Conservation (phyloP, 2,113 vertebrate species). For the Salvelinus fontinalis region DNA sequence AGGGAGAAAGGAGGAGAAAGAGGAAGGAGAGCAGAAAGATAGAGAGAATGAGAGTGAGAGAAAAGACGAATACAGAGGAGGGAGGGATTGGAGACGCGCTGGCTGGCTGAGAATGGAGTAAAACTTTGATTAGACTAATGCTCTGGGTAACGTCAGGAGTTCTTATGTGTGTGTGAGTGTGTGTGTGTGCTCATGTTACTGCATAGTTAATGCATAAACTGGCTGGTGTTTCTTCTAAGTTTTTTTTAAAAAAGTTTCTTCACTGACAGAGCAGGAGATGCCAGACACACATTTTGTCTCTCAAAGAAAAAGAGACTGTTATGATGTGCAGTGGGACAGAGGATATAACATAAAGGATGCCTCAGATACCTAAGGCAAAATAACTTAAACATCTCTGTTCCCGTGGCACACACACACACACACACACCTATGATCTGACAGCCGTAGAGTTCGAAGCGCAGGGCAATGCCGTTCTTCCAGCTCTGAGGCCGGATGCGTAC, state of each 20-base stretch:
- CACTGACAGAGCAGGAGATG: too few species aligned
- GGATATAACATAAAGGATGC: background rate
- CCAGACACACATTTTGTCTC: too few species aligned
- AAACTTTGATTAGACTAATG: constrained; percentile 60
- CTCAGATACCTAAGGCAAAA: too few species aligned
- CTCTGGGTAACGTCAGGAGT: constrained; percentile 20
- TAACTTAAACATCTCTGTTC: too few species aligned
- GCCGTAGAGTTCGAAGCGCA: constrained; percentile 93
- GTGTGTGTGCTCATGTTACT: too few species aligned
- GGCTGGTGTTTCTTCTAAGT: too few species aligned
- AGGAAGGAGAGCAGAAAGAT: background rate
- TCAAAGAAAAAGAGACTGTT: too few species aligned
- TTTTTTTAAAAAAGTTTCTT: too few species aligned
- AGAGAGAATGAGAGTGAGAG: background rate
- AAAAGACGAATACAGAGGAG: constrained; percentile 16
- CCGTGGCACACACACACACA: too few species aligned
- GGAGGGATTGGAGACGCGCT: constrained; percentile 23
- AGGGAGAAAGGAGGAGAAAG: background rate
- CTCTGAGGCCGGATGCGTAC: constrained; percentile 89
- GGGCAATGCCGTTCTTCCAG: constrained; percentile 90
- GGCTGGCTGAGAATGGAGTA: background rate
- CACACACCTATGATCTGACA: constrained; percentile 90
- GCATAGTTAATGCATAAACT: too few species aligned
- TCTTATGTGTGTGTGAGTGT: background rate
- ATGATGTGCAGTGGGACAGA: background rate